phyloP scores from a whole-genome alignment of 2,797 vertebrate species.

The Eremophila alpestris region DNA sequence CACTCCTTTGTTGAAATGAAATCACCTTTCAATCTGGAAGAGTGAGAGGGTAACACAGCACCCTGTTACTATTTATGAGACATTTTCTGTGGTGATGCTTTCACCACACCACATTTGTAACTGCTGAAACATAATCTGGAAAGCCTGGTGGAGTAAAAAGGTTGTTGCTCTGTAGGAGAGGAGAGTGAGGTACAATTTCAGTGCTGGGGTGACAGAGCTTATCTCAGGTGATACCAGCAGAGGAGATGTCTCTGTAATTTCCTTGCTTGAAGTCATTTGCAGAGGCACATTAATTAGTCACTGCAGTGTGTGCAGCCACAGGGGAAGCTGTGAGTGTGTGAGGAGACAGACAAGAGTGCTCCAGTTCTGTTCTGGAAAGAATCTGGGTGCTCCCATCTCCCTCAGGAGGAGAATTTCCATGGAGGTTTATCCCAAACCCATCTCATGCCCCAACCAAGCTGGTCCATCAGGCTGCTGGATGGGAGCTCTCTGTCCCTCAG shows the following conservation, averaged over 20 bases:
- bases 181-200: background rate
- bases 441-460: accelerated
- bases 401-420: background rate
- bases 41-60: background rate
- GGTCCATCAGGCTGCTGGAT: background rate
- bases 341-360: background rate
- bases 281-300: background rate
- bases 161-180: background rate
- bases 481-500: background rate
- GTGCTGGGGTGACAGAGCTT: background rate
- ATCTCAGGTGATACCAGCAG: background rate
- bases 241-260: background rate
- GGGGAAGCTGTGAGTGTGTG: background rate
- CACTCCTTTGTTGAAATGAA: background rate
- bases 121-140: background rate
- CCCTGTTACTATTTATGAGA: background rate
- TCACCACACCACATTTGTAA: background rate
- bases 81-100: background rate
- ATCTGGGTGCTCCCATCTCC: background rate
- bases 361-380: background rate
- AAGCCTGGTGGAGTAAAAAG: background rate
- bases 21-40: background rate
- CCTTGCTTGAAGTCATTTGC: background rate
- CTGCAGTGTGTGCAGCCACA: background rate
- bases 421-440: background rate